Percentiles rank a stretch among this genome's conserved stretches.
phyloP scores from a whole-genome alignment of 2,797 vertebrate species.

The Enteromius trimaculatus region DNA sequence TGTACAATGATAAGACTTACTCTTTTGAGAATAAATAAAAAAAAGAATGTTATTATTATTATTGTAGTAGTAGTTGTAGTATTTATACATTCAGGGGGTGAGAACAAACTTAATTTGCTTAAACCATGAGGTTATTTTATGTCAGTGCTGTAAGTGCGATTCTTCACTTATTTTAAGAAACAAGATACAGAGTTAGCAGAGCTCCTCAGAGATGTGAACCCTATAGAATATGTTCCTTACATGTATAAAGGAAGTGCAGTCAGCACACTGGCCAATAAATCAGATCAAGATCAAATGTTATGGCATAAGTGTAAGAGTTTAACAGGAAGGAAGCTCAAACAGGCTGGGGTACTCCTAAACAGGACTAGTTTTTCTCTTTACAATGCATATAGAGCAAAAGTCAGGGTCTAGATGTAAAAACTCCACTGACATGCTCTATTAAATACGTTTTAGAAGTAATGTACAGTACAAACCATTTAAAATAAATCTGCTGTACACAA shows the following conservation, averaged over 20 bases:
- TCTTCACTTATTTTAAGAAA: neutral
- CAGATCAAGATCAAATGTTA: slow-evolving; percentile 24
- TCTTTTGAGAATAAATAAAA: no score
- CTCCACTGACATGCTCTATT: neutral
- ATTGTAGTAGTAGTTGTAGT: neutral
- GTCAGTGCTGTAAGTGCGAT: neutral
- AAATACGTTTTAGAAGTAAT: neutral
- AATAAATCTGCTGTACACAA: neutral
- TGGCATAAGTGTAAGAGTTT: slow-evolving; percentile 18
- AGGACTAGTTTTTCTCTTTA: neutral
- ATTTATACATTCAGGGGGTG: neutral
- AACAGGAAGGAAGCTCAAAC: slow-evolving; percentile 58
- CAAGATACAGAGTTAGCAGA: neutral
- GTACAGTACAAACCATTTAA: neutral
- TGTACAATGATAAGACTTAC: no score
- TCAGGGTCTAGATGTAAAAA: neutral
- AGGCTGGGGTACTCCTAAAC: neutral
- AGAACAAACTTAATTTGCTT: neutral
- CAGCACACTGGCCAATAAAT: slow-evolving; percentile 27
- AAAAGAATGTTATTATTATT: neutral
- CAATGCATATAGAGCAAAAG: neutral
- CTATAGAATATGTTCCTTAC: neutral
- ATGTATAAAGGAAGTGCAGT: neutral
- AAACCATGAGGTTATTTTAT: neutral
- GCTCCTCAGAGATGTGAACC: neutral